phyloP scores from a whole-genome alignment of 2,113 vertebrate genomes.

The Xenus cinereus region DNA sequence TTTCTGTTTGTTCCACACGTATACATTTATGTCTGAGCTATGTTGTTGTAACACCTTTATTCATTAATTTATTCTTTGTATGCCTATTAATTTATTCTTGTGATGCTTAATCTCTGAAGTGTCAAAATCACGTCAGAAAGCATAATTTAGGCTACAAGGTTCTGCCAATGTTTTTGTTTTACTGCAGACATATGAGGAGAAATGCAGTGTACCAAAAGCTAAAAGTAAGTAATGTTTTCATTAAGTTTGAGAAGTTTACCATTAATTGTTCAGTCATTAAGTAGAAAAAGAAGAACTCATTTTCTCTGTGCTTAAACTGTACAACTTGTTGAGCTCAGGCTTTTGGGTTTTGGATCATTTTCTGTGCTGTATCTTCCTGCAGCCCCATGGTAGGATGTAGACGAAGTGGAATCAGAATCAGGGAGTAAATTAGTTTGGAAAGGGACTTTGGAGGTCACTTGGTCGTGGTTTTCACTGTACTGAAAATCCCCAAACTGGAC shows the following conservation, averaged over 20 bases:
- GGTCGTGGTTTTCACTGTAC: background rate
- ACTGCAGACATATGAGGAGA: background rate
- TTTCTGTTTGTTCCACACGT: background rate
- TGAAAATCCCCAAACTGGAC: background rate
- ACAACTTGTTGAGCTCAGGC: background rate
- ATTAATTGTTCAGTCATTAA: background rate
- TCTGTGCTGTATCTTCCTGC: background rate
- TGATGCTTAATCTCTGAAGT: background rate
- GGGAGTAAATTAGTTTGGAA: background rate
- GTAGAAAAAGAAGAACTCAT: background rate
- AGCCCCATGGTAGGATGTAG: background rate
- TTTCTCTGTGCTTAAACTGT: background rate
- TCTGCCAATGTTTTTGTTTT: background rate
- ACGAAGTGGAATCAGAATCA: background rate
- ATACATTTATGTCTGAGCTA: background rate
- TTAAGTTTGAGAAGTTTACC: background rate
- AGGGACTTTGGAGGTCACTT: background rate
- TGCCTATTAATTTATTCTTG: background rate
- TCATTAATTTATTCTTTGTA: background rate
- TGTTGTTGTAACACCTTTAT: background rate
- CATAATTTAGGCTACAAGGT: background rate
- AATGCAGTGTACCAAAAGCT: background rate
- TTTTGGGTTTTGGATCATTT: background rate
- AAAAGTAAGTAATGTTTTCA: background rate
- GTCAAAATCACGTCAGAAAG: background rate